phyloP scores from a whole-genome alignment of 2,797 vertebrate genomes.

The Lepus townsendii region DNA sequence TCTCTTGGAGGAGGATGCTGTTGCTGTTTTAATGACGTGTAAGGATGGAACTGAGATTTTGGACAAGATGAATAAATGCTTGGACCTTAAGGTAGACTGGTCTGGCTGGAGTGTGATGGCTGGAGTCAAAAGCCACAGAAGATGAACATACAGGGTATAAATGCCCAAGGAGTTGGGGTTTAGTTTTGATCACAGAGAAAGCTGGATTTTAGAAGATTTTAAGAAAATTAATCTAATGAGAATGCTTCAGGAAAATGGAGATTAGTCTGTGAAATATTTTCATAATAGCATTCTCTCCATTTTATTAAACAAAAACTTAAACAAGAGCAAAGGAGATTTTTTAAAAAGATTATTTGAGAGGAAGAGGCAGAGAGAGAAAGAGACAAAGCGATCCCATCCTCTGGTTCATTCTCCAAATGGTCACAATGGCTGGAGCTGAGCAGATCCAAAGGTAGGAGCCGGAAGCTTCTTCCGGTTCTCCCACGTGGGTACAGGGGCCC shows the following conservation, averaged over 20 bases:
- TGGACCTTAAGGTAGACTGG: neutral
- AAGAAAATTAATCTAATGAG: neutral
- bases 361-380: too few species aligned
- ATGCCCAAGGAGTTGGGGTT: neutral
- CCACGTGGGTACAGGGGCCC: too few species aligned
- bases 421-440: too few species aligned
- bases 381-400: too few species aligned
- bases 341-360: too few species aligned
- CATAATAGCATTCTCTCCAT: neutral
- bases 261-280: neutral
- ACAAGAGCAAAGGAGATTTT: neutral
- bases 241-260: neutral
- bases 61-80: neutral
- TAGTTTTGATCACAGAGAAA: neutral
- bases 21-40: neutral
- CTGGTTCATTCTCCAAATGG: too few species aligned
- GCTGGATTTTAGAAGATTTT: neutral
- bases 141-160: too few species aligned
- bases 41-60: neutral
- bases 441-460: too few species aligned
- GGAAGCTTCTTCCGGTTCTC: too few species aligned
- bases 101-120: too few species aligned
- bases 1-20: neutral
- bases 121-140: rapidly evolving
- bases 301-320: neutral